Percentiles rank a stretch among this genome's conserved stretches.
Evolutionary conservation across 2,113 vertebrate species (phyloP).

Genomic region (Pundamilia nyererei): DNA sequence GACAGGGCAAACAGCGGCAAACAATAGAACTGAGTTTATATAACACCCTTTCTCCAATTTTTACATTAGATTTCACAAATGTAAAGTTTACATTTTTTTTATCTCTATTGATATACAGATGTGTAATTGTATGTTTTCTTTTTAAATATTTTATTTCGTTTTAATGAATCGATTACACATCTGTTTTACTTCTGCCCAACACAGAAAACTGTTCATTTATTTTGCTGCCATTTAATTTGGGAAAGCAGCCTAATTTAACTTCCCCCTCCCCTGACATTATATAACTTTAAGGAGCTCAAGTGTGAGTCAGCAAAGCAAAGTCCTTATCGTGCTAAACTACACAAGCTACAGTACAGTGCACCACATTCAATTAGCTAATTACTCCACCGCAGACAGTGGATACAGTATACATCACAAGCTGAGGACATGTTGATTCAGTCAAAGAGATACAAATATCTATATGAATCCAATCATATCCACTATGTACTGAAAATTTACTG

Average conservation of each 20-base stretch:
- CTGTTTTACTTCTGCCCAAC: neutral
- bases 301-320: slow-evolving; percentile 40
- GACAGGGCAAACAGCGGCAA: neutral
- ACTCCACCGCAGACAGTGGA: slow-evolving; percentile 4
- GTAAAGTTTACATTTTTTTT: accelerated
- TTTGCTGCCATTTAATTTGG: slow-evolving; percentile 16
- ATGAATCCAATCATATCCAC: neutral
- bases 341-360: neutral
- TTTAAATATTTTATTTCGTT: neutral
- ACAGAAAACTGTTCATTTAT: neutral
- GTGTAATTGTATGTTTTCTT: neutral
- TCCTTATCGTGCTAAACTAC: slow-evolving; percentile 2
- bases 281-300: slow-evolving; percentile 12
- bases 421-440: neutral
- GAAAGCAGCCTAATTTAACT: slow-evolving; percentile 20
- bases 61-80: neutral
- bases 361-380: slow-evolving; percentile 60
- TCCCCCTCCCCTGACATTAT: neutral
- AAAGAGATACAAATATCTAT: neutral
- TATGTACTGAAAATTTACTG: neutral
- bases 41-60: neutral
- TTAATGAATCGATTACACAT: neutral
- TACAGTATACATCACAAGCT: neutral
- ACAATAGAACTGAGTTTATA: neutral
- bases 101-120: neutral